A percentile compares a stretch with the other conserved stretches of the same genome.
Evolutionary conservation across 2,113 vertebrate species (phyloP).

Genomic region (Plectropomus leopardus): DNA sequence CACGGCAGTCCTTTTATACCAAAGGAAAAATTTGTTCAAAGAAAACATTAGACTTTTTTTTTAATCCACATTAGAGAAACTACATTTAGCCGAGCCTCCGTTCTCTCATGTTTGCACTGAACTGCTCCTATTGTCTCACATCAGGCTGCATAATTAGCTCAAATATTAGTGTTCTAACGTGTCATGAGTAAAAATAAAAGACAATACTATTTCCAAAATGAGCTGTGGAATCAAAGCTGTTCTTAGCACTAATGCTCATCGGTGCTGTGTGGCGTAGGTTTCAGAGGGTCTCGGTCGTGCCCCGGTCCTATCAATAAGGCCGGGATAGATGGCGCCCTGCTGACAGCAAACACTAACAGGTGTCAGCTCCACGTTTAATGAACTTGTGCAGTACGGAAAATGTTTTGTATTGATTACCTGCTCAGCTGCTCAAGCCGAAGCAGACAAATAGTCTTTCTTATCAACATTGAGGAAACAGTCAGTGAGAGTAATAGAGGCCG

Average conservation of each 20-base stretch:
- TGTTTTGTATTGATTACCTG: conserved; percentile 84
- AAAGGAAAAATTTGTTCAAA: conserved; percentile 60
- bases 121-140: conserved; percentile 19
- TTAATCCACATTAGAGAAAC: conserved; percentile 49
- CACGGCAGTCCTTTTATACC: conserved; percentile 53
- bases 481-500: conserved; percentile 66
- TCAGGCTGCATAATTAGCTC: conserved; percentile 18
- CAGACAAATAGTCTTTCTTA: conserved; percentile 83
- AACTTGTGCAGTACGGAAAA: conserved; percentile 79
- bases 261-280: conserved; percentile 4
- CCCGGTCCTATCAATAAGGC: conserved; percentile 62
- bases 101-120: conserved; percentile 27
- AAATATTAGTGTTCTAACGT: conserved; percentile 15
- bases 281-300: conserved; percentile 41
- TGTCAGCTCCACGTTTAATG: conserved; percentile 82
- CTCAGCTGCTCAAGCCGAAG: conserved; percentile 72
- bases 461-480: conserved; percentile 73
- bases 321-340: conserved; percentile 65
- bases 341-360: conserved; percentile 79
- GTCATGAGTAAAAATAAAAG: neutral
- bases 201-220: neutral
- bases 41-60: conserved; percentile 51
- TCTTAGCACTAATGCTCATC: conserved; percentile 5
- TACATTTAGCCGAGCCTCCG: conserved; percentile 21
- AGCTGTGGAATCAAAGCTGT: neutral